Evolutionary conservation across 1,140 invertebrate genomes (phyloP).

Genomic region (Megalopta genalis): DNA sequence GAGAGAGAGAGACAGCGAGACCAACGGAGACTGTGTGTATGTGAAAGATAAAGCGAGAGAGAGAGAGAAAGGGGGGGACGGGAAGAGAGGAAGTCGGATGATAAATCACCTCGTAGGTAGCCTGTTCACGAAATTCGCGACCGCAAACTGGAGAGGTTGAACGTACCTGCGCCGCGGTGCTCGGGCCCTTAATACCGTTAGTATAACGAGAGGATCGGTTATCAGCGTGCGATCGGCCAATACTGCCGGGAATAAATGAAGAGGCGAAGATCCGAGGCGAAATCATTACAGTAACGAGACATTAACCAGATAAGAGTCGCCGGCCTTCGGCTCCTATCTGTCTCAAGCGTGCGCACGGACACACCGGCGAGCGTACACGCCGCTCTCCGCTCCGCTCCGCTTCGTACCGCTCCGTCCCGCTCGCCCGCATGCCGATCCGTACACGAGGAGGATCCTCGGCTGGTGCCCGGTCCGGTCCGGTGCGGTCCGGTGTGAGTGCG

Average conservation of each 20-base stretch:
- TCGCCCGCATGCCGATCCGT: background rate
- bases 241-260: constrained; percentile 64
- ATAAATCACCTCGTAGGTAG: constrained; percentile 59
- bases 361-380: background rate
- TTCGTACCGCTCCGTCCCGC: no score
- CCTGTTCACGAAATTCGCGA: constrained; percentile 59
- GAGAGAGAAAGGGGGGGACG: background rate
- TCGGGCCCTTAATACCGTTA: constrained; percentile 61
- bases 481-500: constrained; percentile 25
- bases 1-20: background rate
- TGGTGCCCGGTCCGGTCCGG: no score
- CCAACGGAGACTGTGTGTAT: no score
- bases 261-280: constrained; percentile 65
- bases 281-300: constrained; percentile 67
- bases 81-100: constrained; percentile 20
- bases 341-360: constrained; percentile 33
- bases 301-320: constrained; percentile 66
- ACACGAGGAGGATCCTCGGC: background rate
- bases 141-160: constrained; percentile 29
- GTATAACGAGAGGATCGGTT: constrained; percentile 60
- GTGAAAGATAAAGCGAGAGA: background rate
- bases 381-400: no score
- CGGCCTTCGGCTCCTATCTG: constrained; percentile 55
- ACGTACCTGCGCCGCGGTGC: constrained; percentile 16
- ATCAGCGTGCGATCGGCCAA: constrained; percentile 62